A percentile compares a stretch with the other conserved stretches of the same genome.
Conservation (phyloP, 2,113 vertebrate genomes). For the Lathamus discolor region DNA sequence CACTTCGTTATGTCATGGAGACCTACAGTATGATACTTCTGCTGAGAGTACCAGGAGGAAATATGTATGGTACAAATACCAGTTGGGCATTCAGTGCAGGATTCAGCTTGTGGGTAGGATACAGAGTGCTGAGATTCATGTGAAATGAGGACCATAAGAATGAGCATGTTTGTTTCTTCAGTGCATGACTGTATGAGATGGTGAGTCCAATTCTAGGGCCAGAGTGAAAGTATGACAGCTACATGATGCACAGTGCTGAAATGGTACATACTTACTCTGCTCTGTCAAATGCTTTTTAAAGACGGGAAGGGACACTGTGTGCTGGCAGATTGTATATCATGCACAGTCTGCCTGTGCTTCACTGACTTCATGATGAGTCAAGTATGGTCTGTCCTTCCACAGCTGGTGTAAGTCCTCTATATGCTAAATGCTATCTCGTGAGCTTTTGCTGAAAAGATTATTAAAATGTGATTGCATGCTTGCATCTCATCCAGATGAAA, state of each 20-base stretch:
- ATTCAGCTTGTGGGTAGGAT: not conserved
- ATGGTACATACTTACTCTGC: not conserved
- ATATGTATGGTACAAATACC: not conserved
- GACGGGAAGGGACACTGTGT: conserved; percentile 45
- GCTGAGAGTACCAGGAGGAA: not conserved
- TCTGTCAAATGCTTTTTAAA: conserved; percentile 54
- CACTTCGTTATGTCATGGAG: not conserved
- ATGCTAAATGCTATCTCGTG: not conserved
- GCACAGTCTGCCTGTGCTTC: conserved; percentile 13
- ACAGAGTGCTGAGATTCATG: not conserved
- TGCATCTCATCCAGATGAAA: not conserved
- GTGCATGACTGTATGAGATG: not conserved
- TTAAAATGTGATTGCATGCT: not conserved
- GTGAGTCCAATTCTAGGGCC: not conserved
- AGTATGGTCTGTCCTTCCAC: conserved; percentile 32
- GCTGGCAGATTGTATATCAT: conserved; percentile 38
- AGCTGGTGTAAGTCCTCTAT: not conserved
- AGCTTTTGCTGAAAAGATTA: not conserved
- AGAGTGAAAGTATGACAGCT: rapidly evolving
- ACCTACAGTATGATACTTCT: not conserved
- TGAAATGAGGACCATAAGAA: not conserved
- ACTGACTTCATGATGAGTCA: conserved; percentile 49
- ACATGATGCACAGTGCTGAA: not conserved
- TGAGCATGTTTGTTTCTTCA: rapidly evolving
- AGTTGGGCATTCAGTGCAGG: not conserved